Percentiles rank a stretch among this genome's conserved stretches.
Conservation (phyloP, 2,888 invertebrate genomes). For the Azorinus chamasolen region DNA sequence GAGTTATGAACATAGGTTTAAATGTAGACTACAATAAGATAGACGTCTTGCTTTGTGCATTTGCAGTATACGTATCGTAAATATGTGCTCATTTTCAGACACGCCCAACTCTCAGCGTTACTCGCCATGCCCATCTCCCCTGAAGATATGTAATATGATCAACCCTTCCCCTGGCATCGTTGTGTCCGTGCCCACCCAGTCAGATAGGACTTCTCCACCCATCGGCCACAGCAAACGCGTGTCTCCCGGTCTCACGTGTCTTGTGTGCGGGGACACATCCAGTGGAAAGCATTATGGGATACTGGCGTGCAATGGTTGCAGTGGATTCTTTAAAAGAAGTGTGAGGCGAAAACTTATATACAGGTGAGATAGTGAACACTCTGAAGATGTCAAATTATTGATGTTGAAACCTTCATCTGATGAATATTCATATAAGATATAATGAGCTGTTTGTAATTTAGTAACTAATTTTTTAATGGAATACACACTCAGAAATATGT, state of each 20-base stretch:
- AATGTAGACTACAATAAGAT: too few relatives aligned
- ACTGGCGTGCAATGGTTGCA: conserved; percentile 99
- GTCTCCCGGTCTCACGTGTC: conserved; percentile 92
- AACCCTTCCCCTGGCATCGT: conserved; percentile 63
- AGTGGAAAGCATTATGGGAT: conserved; percentile 99
- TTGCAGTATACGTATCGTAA: too few relatives aligned
- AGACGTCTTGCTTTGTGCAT: too few relatives aligned
- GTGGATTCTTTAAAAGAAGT: conserved; percentile 99
- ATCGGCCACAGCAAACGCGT: conserved; percentile 77
- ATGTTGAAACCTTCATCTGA: too few relatives aligned
- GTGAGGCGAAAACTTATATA: conserved; percentile 98
- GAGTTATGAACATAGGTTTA: too few relatives aligned
- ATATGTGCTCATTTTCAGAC: too few relatives aligned
- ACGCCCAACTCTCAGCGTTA: conserved; percentile 14
- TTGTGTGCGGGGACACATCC: conserved; percentile 98
- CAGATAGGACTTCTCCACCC: conserved; percentile 41
- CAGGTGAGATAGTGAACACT: conserved; percentile 91
- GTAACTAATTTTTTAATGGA: too few relatives aligned
- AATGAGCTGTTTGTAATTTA: too few relatives aligned
- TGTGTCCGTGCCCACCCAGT: conserved; percentile 63
- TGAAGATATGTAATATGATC: conserved; percentile 61
- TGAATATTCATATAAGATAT: too few relatives aligned
- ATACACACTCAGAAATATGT: too few relatives aligned
- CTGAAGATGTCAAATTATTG: too few relatives aligned
- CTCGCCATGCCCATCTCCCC: conserved; percentile 60